Base-by-base conservation (phyloP, 1,140 invertebrate species). In the Macrotrachela quadricornifera region DNA sequence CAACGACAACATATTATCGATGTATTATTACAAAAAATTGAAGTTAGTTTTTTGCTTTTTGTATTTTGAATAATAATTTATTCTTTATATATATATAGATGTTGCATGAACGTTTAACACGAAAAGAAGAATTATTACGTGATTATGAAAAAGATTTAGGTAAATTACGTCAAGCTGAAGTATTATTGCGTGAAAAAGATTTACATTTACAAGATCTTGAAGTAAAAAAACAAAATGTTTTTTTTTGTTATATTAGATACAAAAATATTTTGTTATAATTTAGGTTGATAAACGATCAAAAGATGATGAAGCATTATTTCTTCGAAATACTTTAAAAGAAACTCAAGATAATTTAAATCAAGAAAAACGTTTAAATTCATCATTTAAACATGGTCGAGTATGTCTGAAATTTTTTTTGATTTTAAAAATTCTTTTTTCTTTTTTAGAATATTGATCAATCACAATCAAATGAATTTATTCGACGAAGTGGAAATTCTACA, bases 381-480 rank as follows among this genome's bases (percentile, higher is more conserved):
- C 68, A 21, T 68, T 71, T 41, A 71, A 70, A 61, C 59, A 66
- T 40, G 64, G 63, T 58, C 69, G 67, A 61, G 68, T 67, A 48
- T 39, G 12, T 9, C 49, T 44, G 41, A 13, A 38, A 21, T 47
- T 15, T 39, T 11, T 15, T 10, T 3, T n/a, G 6, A 17, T 18
- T 18, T 14, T 15, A 52, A 46, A 14, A 37, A 40, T 15, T 47
- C 18, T 13, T 30, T 45, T 48, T 46, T 10, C 11, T 39, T 16
- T n/a, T n/a, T 10, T 42, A 18, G n/a, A 16, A n/a, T 50, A 1
- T 21, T n/a, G 18, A 43, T 42, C 57, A 16, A 59, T 55, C 15
- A 58, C 13, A 49, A 50, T 39, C 53, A 21, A 38, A 49, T 17
- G 41, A 56, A 54, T 42, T 56, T 57, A 21, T 47, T 49, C 14